These are phyloP conservation scores for Toxotes lorentzi DNA, from an alignment of 2,797 vertebrate species.

Conservation along the genomic window DNA sequence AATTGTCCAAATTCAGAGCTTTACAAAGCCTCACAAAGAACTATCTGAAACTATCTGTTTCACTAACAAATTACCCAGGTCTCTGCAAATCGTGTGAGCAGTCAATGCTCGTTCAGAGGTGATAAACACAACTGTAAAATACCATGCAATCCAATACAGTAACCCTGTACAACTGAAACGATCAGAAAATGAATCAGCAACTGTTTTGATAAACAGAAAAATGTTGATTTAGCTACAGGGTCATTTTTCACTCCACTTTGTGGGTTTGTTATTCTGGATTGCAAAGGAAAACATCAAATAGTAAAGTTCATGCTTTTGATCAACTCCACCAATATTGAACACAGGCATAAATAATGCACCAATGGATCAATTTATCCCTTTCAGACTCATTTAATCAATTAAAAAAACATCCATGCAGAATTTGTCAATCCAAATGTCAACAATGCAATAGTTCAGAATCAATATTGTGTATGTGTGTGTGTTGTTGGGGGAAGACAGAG, in stretches of 20 bases:
- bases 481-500: constrained; percentile 4
- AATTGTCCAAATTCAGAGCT: constrained; percentile 9
- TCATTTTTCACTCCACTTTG: background rate
- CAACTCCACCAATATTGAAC: background rate
- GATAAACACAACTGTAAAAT: background rate
- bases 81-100: background rate
- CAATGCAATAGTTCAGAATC: background rate
- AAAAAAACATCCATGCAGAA: background rate
- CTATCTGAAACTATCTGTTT: constrained; percentile 11
- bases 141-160: background rate
- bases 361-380: constrained; percentile 1
- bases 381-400: constrained; percentile 13
- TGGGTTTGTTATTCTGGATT: constrained; percentile 1
- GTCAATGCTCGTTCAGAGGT: background rate
- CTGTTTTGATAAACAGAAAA: background rate
- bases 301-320: background rate
- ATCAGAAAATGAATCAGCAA: background rate
- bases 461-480: constrained; percentile 20
- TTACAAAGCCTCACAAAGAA: constrained; percentile 9
- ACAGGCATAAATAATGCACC: background rate
- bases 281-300: background rate
- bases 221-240: background rate
- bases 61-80: background rate
- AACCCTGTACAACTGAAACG: constrained; percentile 1
- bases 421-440: constrained; percentile 9